A percentile compares a stretch with the other conserved stretches of the same genome.
These are phyloP conservation scores for Sebastes dallii DNA, from an alignment of 2,797 vertebrate genomes.

Conservation along the genomic window DNA sequence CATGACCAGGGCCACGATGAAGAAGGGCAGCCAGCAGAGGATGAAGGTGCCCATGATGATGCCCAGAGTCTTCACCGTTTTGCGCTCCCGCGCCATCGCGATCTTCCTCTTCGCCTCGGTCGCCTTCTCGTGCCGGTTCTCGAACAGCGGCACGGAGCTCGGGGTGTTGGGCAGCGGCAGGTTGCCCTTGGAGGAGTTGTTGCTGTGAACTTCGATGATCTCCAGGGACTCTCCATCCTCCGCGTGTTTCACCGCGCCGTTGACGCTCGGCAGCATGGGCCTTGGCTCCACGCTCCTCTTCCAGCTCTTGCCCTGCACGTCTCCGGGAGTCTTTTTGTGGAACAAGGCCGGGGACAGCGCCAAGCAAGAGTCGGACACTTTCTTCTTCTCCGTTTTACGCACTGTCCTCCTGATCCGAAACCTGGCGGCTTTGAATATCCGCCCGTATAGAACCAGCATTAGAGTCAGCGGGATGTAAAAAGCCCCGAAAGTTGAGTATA, in stretches of 20 bases:
- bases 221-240: slow-evolving; percentile 90
- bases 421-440: slow-evolving; percentile 95
- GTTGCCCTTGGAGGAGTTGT: slow-evolving; percentile 80
- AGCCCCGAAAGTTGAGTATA: slow-evolving; percentile 95
- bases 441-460: slow-evolving; percentile 95
- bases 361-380: slow-evolving; percentile 80
- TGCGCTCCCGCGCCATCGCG: slow-evolving; percentile 94
- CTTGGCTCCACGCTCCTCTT: slow-evolving; percentile 84
- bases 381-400: slow-evolving; percentile 82
- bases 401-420: slow-evolving; percentile 96
- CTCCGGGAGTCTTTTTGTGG: slow-evolving; percentile 82
- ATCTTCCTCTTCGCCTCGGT: slow-evolving; percentile 92
- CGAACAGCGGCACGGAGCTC: slow-evolving; percentile 77
- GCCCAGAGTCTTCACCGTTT: slow-evolving; percentile 96
- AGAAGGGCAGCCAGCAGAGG: slow-evolving; percentile 97
- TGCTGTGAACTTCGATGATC: slow-evolving; percentile 90
- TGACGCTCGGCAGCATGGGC: slow-evolving; percentile 73
- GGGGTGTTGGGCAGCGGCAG: slow-evolving; percentile 84
- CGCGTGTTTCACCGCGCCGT: slow-evolving; percentile 87
- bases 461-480: slow-evolving; percentile 95
- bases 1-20: slow-evolving; percentile 93
- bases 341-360: slow-evolving; percentile 81
- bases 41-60: slow-evolving; percentile 99
- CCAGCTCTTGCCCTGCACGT: slow-evolving; percentile 83
- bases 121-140: slow-evolving; percentile 88